These are phyloP conservation scores for Xenus cinereus DNA, from an alignment of 2,113 vertebrate genomes.

Conservation along the genomic window DNA sequence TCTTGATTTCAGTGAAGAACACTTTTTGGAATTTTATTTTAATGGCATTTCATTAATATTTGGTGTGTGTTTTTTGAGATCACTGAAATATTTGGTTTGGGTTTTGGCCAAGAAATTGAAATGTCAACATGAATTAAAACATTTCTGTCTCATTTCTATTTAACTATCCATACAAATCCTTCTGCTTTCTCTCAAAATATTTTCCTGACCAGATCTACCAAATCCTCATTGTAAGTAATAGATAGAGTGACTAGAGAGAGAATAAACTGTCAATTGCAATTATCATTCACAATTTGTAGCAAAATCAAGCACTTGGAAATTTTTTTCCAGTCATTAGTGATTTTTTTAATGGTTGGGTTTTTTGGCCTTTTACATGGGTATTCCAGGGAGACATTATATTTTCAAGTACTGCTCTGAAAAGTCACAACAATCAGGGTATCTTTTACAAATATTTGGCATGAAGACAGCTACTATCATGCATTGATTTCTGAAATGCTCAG, in stretches of 20 bases:
- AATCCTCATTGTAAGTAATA: neutral
- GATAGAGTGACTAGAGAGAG: neutral
- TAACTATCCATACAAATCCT: neutral
- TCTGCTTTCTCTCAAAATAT: neutral
- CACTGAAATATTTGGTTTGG: neutral
- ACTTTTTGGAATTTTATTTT: neutral
- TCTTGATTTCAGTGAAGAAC: neutral
- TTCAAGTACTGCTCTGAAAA: neutral
- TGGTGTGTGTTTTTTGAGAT: neutral
- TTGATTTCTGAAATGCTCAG: neutral
- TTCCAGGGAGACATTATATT: neutral
- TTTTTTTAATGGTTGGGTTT: accelerated
- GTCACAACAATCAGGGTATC: neutral
- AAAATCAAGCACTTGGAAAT: neutral
- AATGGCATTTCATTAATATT: neutral
- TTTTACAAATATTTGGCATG: neutral
- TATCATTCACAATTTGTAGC: neutral
- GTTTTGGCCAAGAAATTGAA: neutral
- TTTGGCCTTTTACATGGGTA: neutral
- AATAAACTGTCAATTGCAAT: neutral
- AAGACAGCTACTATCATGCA: neutral
- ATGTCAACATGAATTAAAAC: neutral
- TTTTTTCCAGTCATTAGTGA: neutral
- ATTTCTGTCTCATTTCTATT: neutral
- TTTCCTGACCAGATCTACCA: neutral